Base-by-base conservation (phyloP, 2,888 invertebrate genomes). In the Ectropis crepuscularia region DNA sequence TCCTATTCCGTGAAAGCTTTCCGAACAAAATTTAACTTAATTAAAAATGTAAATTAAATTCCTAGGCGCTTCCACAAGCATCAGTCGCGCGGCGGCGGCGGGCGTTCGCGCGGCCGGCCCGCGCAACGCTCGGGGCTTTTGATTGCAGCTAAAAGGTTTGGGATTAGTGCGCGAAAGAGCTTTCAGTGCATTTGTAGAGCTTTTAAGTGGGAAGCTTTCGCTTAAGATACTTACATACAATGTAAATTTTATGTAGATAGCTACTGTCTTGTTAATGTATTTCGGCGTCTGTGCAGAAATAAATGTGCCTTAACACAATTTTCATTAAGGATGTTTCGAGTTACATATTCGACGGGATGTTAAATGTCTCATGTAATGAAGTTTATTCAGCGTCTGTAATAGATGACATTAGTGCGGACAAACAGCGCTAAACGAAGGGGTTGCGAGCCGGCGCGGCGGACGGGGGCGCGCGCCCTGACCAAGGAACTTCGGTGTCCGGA, bases 61-160 rank as follows among this genome's bases (percentile, higher is more conserved):
- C 91, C 90, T 92, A 89, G 91, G 87, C 90, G 89, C 91, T 89
- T 92, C 92, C 92, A 91, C 89, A 91, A 90, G 90, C 90, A 90
- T 88, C 89, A 87, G 84, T 86, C 88, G 89, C 78, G 73, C 75
- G 74, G 74, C 73, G 67, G 74, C 68, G 80, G 82, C 85, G 41
- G 12, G 39, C 39, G 16, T 28, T 28, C 16, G 74, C 74, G 67
- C 74, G 81, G 82, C 85, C 28, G 47, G 28, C 12, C 10, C 28
- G 16, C 77, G 76, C 78, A 79, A 82, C 85, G 85, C 90, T 88
- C 88, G 86, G 89, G 87, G 92, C 92, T 92, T 92, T 92, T 92
- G 92, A 92, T 92, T 93, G 92, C 93, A 92, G 92, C 93, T 93
- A 93, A 93, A 93, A 93, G 92, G 92, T 91, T 91, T 90, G 92